Base-by-base conservation (phyloP, 2,888 invertebrate genomes). In the Tachina grossa region DNA sequence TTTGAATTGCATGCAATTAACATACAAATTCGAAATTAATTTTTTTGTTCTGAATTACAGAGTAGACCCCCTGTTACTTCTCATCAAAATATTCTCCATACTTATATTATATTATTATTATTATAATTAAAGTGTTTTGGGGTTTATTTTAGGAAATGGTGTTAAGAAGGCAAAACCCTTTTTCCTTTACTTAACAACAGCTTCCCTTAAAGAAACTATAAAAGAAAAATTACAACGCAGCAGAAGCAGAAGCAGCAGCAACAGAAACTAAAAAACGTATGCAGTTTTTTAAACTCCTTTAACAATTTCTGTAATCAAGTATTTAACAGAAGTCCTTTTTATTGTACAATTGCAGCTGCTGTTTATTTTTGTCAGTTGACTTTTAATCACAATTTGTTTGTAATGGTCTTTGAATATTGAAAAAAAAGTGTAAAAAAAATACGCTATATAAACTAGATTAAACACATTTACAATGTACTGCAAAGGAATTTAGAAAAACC, bases 301-400 rank as follows among this genome's bases (percentile, higher is more conserved):
- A 81, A 75, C 51, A 75, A 75, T 69, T 81, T 81, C 59, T 75
- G 61, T 81, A 75, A 81, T 81, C 68, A 81, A 81, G 53, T 68
- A 68, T 81, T 75, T 81, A 75, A 81, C 81, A 81, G 81, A 14
- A 81, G 81, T 75, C 68, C 47, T 57, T 65, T 51, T 74, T 74
- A 74, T 31, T 31, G 31, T 74, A 65, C 65, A 77, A 71, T 77
- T 83, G 76, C 82, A 83, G 82, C 82, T 83, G 82, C 76, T 83
- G 76, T 77, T 76, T 83, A 83, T 77, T 76, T 83, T 57, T 77
- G 82, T 76, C 71, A 69, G 82, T 83, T 83, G 65, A 55, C 55
- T 82, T 82, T 71, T 81, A 45, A 22, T 71, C 72, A 63, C 55
- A 65, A 72, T 41, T 71, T 79, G 31, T 71, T 63, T 55, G 47